Conservation (phyloP, 2,797 vertebrate genomes). For the Xiphorhynchus erythropygius region DNA sequence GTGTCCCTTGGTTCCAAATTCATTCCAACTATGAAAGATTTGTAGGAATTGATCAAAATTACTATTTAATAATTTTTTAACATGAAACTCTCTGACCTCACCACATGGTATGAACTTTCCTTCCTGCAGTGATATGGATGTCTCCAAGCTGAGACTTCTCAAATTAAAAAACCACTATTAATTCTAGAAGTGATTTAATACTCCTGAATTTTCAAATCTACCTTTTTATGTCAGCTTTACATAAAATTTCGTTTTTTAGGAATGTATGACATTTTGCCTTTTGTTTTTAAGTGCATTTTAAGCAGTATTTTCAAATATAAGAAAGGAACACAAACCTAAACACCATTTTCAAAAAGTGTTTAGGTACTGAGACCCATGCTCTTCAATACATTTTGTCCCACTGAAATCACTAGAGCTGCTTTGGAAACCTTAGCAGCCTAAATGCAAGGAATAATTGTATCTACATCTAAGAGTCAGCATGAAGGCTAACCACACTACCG, state of each 20-base stretch:
- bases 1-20: background rate
- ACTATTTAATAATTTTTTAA: slow-evolving; percentile 4
- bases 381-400: background rate
- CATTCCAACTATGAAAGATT: background rate
- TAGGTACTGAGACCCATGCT: background rate
- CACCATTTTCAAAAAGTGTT: background rate
- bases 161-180: background rate
- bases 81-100: background rate
- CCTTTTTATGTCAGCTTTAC: background rate
- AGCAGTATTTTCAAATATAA: background rate
- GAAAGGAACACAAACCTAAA: background rate
- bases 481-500: background rate
- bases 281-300: background rate
- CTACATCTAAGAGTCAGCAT: background rate
- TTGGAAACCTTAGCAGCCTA: background rate
- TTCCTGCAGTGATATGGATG: background rate
- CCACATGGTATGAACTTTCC: background rate
- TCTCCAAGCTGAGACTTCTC: background rate
- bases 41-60: slow-evolving; percentile 21
- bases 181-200: background rate
- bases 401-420: background rate
- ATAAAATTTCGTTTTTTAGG: background rate
- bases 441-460: background rate
- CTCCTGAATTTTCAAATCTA: background rate
- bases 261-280: background rate